Evolutionary conservation across 2,888 invertebrate genomes (phyloP), one percentile per base, ranked within the genome.

Genomic region (Tiliacea citrago): DNA sequence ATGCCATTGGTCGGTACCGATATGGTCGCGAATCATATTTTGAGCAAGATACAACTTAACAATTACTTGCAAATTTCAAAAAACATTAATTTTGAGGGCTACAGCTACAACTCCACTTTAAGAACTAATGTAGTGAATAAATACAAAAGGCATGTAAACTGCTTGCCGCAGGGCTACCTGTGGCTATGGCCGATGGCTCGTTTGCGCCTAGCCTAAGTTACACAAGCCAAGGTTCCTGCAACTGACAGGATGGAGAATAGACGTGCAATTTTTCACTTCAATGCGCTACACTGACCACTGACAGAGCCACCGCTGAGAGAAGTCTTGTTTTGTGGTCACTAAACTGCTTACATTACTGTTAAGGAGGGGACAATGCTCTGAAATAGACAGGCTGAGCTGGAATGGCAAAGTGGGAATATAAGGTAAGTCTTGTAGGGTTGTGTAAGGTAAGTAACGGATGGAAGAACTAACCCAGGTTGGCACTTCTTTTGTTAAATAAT

Each of bases 1-100:
- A 94, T 92, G n/a, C 94, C 95, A 91, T 95, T 95, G 6, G 92
- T 87, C n/a, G n/a, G n/a, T n/a, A n/a, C n/a, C n/a, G n/a, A n/a
- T n/a, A n/a, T 3, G 29, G 29, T 29, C 29, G 29, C 29, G 29
- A 29, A 29, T 29, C 29, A 29, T 29, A 29, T 29, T 29, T 29
- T 29, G 29, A 29, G n/a, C n/a, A n/a, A n/a, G n/a, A n/a, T n/a
- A n/a, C n/a, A n/a, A n/a, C n/a, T n/a, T n/a, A n/a, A n/a, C n/a
- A n/a, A n/a, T n/a, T n/a, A n/a, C n/a, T n/a, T n/a, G n/a, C n/a
- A n/a, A n/a, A n/a, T n/a, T n/a, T 29, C 29, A 29, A 29, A 1
- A 29, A 29, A 29, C 1, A 29, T 2, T 29, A 29, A 29, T 29
- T 29, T 29, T 3, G 29, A 29, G 29, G 29, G 29, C 29, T 29